Conservation (phyloP, 2,888 invertebrate genomes). For the Maniola hyperantus region DNA sequence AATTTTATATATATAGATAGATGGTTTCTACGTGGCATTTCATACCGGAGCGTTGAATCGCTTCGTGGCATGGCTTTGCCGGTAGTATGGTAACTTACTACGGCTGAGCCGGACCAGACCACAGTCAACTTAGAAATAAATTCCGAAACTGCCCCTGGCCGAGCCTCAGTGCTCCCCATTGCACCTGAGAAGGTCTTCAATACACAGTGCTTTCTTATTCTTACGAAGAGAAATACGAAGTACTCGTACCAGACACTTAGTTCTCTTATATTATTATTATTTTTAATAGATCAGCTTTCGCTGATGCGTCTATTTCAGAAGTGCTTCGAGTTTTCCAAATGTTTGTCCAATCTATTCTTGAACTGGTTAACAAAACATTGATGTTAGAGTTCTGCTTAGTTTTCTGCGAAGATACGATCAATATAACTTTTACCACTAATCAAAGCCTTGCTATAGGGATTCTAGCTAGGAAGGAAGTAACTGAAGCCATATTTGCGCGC, state of each 20-base stretch:
- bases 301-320: no score
- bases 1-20: no score
- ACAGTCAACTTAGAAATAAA: no score
- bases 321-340: no score
- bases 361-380: no score
- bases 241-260: neutral
- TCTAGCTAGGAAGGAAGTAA: conserved; percentile 24
- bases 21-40: neutral
- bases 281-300: no score
- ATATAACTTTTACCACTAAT: neutral
- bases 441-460: neutral
- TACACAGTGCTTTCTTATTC: neutral
- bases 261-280: no score
- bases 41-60: neutral
- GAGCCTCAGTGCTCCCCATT: no score
- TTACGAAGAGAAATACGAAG: no score
- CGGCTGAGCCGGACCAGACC: neutral
- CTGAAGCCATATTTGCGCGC: conserved; percentile 21
- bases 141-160: no score
- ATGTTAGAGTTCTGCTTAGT: neutral
- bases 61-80: neutral
- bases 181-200: no score
- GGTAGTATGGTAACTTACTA: neutral
- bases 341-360: no score
- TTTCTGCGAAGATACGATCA: neutral